Evolutionary conservation across 2,797 vertebrate genomes (phyloP).

Genomic region (Eupleurogrammus muticus): DNA sequence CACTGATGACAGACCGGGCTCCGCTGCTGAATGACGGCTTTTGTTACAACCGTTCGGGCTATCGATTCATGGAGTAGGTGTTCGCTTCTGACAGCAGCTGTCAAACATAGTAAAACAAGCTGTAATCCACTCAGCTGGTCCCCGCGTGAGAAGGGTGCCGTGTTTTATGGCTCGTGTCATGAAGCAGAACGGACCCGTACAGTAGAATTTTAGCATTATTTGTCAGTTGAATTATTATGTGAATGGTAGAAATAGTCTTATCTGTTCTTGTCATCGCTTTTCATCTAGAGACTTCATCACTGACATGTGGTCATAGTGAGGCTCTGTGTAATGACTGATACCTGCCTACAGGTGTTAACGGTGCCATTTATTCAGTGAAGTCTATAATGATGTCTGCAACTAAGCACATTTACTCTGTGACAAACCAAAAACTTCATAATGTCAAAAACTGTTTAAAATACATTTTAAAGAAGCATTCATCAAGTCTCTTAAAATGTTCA

Average conservation of each 20-base stretch:
- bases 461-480: too few species aligned
- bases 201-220: not conserved
- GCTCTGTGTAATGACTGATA: not conserved
- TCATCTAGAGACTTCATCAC: not conserved
- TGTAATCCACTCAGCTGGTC: conserved; percentile 29
- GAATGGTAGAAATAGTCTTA: conserved; percentile 17
- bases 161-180: not conserved
- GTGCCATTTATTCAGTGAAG: not conserved
- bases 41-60: conserved; percentile 14
- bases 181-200: conserved; percentile 25
- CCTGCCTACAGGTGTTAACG: not conserved
- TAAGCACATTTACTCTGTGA: too few species aligned
- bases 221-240: conserved; percentile 17
- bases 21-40: conserved; percentile 3
- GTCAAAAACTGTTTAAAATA: too few species aligned
- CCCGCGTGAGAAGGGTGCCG: not conserved
- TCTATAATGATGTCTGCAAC: not conserved
- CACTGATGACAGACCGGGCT: not conserved
- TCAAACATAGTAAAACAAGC: conserved; percentile 63
- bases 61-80: conserved; percentile 55
- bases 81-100: conserved; percentile 45
- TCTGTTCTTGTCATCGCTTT: not conserved
- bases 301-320: not conserved
- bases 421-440: too few species aligned
- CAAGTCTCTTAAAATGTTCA: too few species aligned